These are phyloP conservation scores for Adrianichthys oophorus DNA, from an alignment of 2,797 vertebrate species.

Conservation along the genomic window DNA sequence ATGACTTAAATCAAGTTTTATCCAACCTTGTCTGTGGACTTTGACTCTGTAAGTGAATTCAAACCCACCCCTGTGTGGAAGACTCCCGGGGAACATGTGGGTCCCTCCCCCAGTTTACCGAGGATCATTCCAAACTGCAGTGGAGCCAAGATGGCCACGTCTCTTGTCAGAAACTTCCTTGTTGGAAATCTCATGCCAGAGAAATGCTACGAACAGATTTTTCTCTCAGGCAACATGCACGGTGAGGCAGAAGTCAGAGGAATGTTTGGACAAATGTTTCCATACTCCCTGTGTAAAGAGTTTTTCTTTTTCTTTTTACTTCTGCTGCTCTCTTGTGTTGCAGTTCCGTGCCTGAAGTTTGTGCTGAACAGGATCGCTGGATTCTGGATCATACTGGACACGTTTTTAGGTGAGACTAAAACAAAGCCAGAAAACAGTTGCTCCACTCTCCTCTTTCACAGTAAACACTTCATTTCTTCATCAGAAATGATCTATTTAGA, in stretches of 20 bases:
- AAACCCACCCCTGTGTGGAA: no score
- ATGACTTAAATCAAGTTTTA: no score
- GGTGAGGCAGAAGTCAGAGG: slow-evolving; percentile 74
- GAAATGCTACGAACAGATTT: slow-evolving; percentile 80
- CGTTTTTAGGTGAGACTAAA: slow-evolving; percentile 76
- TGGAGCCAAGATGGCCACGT: slow-evolving; percentile 50
- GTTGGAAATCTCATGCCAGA: slow-evolving; percentile 82
- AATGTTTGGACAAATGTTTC: neutral
- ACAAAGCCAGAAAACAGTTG: neutral
- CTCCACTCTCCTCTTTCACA: no score
- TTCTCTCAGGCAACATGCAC: slow-evolving; percentile 76
- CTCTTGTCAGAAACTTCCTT: slow-evolving; percentile 63
- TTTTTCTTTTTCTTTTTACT: neutral
- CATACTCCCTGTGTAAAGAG: neutral
- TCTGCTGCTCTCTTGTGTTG: neutral
- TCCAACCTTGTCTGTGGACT: no score
- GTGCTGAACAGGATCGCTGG: slow-evolving; percentile 79
- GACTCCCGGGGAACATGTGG: slow-evolving; percentile 3
- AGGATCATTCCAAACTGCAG: neutral
- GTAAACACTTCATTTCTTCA: neutral
- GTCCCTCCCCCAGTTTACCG: slow-evolving; percentile 11
- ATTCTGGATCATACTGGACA: slow-evolving; percentile 80
- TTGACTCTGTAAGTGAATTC: no score
- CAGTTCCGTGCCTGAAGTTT: slow-evolving; percentile 83
- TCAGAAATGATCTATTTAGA: neutral